A percentile compares a stretch with the other conserved stretches of the same genome.
phyloP scores from a whole-genome alignment of 2,888 invertebrate genomes.

The Drosophila yooni region DNA sequence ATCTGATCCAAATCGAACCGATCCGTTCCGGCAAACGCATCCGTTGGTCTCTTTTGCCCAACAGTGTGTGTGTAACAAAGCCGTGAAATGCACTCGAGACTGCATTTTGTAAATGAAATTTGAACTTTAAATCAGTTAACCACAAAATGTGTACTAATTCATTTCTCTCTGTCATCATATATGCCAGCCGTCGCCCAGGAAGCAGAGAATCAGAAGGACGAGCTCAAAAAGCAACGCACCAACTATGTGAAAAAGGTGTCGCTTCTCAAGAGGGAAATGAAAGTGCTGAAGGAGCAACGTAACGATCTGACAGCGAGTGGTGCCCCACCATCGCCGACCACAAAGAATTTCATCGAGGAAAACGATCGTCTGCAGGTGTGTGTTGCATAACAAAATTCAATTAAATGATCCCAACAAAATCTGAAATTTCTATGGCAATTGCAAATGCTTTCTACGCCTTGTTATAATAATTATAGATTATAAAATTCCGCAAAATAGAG shows the following conservation, averaged over 20 bases:
- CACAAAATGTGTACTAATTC: constrained; percentile 51
- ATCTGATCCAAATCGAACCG: constrained; percentile 35
- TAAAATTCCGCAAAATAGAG: too few species aligned
- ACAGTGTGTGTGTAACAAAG: constrained; percentile 56
- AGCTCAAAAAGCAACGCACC: constrained; percentile 91
- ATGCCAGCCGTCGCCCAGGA: constrained; percentile 91
- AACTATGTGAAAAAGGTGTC: constrained; percentile 92
- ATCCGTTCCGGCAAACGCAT: constrained; percentile 63
- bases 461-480: not conserved
- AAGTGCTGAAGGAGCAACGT: constrained; percentile 91
- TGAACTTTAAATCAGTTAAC: constrained; percentile 55
- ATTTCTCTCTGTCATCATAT: constrained; percentile 22
- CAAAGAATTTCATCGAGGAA: constrained; percentile 91
- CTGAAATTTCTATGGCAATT: not conserved
- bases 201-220: constrained; percentile 92
- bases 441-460: not conserved
- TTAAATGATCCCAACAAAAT: not conserved
- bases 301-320: constrained; percentile 88
- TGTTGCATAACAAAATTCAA: constrained; percentile 31
- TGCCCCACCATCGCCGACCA: constrained; percentile 90
- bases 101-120: constrained; percentile 82
- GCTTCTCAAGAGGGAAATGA: constrained; percentile 91
- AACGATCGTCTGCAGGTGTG: constrained; percentile 94
- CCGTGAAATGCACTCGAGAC: constrained; percentile 73
- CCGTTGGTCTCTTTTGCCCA: constrained; percentile 55